Conservation (phyloP, 2,113 vertebrate species). For the Vidua macroura region DNA sequence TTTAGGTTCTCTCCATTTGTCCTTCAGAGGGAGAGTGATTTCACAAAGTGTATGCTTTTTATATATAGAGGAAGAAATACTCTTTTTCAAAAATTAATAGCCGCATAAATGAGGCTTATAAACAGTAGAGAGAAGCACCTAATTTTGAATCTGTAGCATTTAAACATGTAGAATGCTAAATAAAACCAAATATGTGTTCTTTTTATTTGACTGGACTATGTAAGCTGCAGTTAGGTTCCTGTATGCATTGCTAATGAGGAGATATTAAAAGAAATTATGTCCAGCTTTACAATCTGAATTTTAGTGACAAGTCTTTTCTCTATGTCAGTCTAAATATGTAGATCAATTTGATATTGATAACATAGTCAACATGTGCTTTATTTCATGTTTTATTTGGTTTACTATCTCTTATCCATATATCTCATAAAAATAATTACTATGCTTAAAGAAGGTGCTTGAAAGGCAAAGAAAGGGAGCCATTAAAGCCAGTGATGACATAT, state of each 20-base stretch:
- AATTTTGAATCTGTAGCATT: not conserved
- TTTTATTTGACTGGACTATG: not conserved
- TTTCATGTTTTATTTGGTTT: not conserved
- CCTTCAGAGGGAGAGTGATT: not conserved
- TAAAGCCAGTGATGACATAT: not conserved
- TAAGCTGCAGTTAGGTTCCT: not conserved
- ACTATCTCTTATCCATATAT: not conserved
- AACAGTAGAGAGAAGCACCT: not conserved
- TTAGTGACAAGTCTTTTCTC: not conserved
- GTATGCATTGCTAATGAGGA: not conserved
- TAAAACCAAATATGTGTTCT: not conserved
- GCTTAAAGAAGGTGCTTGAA: not conserved
- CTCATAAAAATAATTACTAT: not conserved
- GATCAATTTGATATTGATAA: not conserved
- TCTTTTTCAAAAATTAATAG: not conserved
- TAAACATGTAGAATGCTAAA: not conserved
- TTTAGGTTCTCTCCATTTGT: not conserved
- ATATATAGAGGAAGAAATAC: not conserved
- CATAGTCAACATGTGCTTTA: not conserved
- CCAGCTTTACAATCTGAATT: not conserved
- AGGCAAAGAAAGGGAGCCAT: not conserved
- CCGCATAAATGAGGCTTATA: not conserved
- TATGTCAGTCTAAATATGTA: not conserved
- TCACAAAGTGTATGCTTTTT: not conserved
- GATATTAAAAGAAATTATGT: not conserved